A percentile compares a stretch with the other conserved stretches of the same genome.
Evolutionary conservation across 2,888 invertebrate genomes (phyloP).

Genomic region (Scaptomyza cyrtandrae): DNA sequence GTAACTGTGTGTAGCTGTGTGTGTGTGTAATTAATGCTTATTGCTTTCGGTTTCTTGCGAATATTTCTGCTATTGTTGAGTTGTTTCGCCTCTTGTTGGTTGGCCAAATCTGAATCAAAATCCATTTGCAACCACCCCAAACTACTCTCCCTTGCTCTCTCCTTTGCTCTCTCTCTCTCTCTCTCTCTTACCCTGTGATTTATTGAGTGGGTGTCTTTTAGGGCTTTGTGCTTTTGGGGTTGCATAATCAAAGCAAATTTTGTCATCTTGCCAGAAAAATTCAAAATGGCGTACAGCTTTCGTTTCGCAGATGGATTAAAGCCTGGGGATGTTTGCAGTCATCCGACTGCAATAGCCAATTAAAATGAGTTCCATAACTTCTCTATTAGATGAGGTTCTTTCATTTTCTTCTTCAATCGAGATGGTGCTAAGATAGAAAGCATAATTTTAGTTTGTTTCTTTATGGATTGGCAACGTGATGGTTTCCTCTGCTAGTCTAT

Average conservation of each 20-base stretch:
- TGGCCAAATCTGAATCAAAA: slow-evolving; percentile 40
- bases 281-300: background rate
- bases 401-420: too few species aligned
- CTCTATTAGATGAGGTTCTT: too few species aligned
- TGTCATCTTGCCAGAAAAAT: slow-evolving; percentile 7
- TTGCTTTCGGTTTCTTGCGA: slow-evolving; percentile 52
- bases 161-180: too few species aligned
- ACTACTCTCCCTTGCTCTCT: background rate
- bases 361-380: background rate
- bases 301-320: background rate
- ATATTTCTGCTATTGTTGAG: slow-evolving; percentile 28
- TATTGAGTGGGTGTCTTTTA: slow-evolving; percentile 25
- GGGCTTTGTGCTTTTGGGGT: slow-evolving; percentile 19
- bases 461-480: background rate
- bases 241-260: slow-evolving; percentile 17
- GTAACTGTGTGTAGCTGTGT: slow-evolving; percentile 12
- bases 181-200: background rate
- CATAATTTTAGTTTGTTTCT: too few species aligned
- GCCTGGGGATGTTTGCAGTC: slow-evolving; percentile 24
- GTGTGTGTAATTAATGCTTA: slow-evolving; percentile 57
- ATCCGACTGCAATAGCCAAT: slow-evolving; percentile 29
- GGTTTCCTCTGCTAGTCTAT: slow-evolving; percentile 2
- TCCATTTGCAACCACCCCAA: slow-evolving; percentile 24
- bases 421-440: too few species aligned
- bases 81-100: slow-evolving; percentile 34